A percentile compares a stretch with the other conserved stretches of the same genome.
Evolutionary conservation across 2,888 invertebrate species (phyloP).

Genomic region (Calephelis perditalis): DNA sequence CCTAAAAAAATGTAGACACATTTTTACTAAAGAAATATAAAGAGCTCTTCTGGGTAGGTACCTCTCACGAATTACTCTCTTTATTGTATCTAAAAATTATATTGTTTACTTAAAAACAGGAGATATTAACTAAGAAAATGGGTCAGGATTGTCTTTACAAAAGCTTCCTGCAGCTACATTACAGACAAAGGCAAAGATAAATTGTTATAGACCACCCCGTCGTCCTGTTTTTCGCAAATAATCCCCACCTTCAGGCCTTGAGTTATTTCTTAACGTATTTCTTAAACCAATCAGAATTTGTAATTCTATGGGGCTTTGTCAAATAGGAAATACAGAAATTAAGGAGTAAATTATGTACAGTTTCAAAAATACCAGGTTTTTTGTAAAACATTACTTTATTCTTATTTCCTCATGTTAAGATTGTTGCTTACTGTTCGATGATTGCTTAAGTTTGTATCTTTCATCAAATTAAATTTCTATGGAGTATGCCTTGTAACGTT

Average conservation of each 20-base stretch:
- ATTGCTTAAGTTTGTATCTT: no score
- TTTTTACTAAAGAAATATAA: slow-evolving; percentile 8
- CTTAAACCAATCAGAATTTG: slow-evolving; percentile 8
- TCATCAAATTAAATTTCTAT: no score
- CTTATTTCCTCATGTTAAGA: no score
- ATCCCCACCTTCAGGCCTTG: slow-evolving; percentile 6
- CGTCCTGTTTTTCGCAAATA: slow-evolving; percentile 21
- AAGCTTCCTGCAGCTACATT: slow-evolving; percentile 21
- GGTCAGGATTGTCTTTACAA: slow-evolving; percentile 23
- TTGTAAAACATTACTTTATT: no score
- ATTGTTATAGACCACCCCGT: slow-evolving; percentile 25
- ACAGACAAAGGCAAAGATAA: slow-evolving; percentile 28
- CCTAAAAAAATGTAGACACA: neutral
- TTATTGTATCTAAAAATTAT: slow-evolving; percentile 18
- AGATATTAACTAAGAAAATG: slow-evolving; percentile 23
- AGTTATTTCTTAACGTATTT: slow-evolving; percentile 3
- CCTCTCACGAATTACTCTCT: slow-evolving; percentile 7
- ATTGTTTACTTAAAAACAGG: slow-evolving; percentile 20
- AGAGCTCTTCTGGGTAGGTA: neutral
- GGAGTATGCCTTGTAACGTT: no score
- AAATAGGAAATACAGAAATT: no score
- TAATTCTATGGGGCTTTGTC: neutral
- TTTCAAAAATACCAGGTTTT: no score
- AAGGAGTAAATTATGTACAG: no score
- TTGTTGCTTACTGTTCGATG: no score